These are phyloP conservation scores for Villa cingulata DNA, from an alignment of 2,888 invertebrate genomes.

Conservation along the genomic window DNA sequence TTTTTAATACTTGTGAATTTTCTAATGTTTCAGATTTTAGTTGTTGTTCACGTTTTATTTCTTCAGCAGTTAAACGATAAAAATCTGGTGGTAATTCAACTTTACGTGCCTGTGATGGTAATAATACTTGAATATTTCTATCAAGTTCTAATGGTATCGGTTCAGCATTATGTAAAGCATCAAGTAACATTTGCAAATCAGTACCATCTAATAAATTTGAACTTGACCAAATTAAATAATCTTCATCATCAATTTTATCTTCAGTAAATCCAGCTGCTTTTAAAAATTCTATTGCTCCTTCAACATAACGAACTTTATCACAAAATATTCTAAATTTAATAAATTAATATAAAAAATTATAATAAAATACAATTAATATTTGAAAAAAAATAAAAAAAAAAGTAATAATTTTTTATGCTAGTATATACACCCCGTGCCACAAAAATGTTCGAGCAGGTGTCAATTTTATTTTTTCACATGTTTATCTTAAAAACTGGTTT, in stretches of 20 bases:
- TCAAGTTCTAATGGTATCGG: slow-evolving; percentile 73
- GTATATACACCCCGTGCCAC: neutral
- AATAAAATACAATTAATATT: no score
- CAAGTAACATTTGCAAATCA: slow-evolving; percentile 49
- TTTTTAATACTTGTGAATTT: slow-evolving; percentile 68
- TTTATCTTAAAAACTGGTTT: no score
- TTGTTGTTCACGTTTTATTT: slow-evolving; percentile 70
- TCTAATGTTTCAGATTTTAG: slow-evolving; percentile 62
- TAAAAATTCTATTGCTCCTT: slow-evolving; percentile 70
- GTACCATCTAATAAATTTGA: slow-evolving; percentile 39
- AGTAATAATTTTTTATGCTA: no score
- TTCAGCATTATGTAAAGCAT: slow-evolving; percentile 66
- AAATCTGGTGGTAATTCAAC: slow-evolving; percentile 71
- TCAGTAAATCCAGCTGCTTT: slow-evolving; percentile 69
- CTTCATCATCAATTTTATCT: slow-evolving; percentile 47
- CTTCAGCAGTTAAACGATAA: slow-evolving; percentile 66
- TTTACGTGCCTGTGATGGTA: slow-evolving; percentile 58
- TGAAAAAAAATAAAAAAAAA: slow-evolving; percentile 15
- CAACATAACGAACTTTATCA: slow-evolving; percentile 65
- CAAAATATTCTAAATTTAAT: slow-evolving; percentile 42
- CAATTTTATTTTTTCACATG: no score
- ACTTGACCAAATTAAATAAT: slow-evolving; percentile 51
- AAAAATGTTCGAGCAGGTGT: neutral
- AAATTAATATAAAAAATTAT: neutral
- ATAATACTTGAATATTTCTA: slow-evolving; percentile 68